Evolutionary conservation across 1,140 invertebrate species (phyloP).

Genomic region (Ceratoteleas bidentatus): DNA sequence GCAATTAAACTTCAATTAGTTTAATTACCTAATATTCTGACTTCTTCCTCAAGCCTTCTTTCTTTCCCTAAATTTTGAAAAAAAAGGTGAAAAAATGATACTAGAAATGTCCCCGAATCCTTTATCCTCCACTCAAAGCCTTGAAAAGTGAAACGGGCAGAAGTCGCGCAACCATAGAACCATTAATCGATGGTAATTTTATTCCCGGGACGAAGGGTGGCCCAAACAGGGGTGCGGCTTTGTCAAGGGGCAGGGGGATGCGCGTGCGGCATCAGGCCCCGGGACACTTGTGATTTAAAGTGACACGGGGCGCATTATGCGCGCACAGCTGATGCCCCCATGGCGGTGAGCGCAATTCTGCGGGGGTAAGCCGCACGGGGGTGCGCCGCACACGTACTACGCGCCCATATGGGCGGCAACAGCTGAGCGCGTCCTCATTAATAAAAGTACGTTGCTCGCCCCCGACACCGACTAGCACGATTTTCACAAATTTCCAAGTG

Average conservation of each 20-base stretch:
- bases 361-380: conserved; percentile 56
- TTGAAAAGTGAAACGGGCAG: too few species aligned
- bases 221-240: background rate
- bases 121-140: too few species aligned
- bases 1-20: too few species aligned
- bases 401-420: conserved; percentile 75
- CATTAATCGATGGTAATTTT: conserved; percentile 17
- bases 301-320: conserved; percentile 57
- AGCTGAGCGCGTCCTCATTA: conserved; percentile 80
- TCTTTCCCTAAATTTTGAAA: too few species aligned
- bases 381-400: conserved; percentile 67
- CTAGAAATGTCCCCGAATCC: background rate
- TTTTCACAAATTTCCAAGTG: conserved; percentile 11
- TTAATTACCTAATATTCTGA: too few species aligned
- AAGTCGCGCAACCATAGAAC: background rate
- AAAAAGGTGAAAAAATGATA: too few species aligned
- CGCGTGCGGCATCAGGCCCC: background rate
- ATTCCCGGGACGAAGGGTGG: background rate
- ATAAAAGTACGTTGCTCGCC: conserved; percentile 77
- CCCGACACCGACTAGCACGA: background rate
- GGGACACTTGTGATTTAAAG: conserved; percentile 58
- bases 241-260: conserved; percentile 10
- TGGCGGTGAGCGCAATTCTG: conserved; percentile 59
- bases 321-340: conserved; percentile 78
- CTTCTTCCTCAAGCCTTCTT: too few species aligned